Conservation (phyloP, 2,888 invertebrate genomes). For the Agapostemon virescens region DNA sequence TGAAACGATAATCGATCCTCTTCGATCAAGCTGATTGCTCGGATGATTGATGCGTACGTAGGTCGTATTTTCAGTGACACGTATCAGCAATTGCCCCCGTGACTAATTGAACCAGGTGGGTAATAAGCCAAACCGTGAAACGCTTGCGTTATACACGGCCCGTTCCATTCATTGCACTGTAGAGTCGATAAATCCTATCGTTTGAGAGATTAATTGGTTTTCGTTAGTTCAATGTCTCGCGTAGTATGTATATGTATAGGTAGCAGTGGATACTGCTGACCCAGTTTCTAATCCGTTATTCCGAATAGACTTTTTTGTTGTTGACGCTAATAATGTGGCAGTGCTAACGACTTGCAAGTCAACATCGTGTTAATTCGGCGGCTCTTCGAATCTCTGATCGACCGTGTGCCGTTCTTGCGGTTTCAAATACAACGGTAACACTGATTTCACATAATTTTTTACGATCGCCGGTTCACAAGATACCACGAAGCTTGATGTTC, state of each 20-base stretch:
- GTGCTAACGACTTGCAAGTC: not conserved
- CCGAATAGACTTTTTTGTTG: slow-evolving; percentile 40
- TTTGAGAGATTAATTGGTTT: slow-evolving; percentile 54
- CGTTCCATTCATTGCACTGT: slow-evolving; percentile 2
- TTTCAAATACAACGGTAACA: not conserved
- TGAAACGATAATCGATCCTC: not conserved
- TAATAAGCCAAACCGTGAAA: slow-evolving; percentile 21
- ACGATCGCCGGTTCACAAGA: not conserved
- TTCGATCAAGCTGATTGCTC: not conserved
- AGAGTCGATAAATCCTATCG: slow-evolving; percentile 33
- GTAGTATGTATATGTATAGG: slow-evolving; percentile 12
- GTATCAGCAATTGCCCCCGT: slow-evolving; percentile 15
- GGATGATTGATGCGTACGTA: slow-evolving; percentile 15
- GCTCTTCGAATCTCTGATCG: not conserved
- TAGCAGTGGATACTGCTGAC: slow-evolving; percentile 33
- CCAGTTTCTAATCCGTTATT: slow-evolving; percentile 50
- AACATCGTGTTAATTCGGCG: not conserved
- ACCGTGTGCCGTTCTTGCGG: not conserved
- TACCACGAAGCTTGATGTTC: no score
- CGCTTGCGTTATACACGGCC: slow-evolving; percentile 10
- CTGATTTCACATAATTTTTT: not conserved
- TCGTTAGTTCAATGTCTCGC: slow-evolving; percentile 24
- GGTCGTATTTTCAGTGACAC: slow-evolving; percentile 19
- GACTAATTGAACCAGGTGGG: slow-evolving; percentile 31
- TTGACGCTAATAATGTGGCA: slow-evolving; percentile 23